Evolutionary conservation across 2,888 invertebrate genomes (phyloP).

Genomic region (Apoda limacodes): DNA sequence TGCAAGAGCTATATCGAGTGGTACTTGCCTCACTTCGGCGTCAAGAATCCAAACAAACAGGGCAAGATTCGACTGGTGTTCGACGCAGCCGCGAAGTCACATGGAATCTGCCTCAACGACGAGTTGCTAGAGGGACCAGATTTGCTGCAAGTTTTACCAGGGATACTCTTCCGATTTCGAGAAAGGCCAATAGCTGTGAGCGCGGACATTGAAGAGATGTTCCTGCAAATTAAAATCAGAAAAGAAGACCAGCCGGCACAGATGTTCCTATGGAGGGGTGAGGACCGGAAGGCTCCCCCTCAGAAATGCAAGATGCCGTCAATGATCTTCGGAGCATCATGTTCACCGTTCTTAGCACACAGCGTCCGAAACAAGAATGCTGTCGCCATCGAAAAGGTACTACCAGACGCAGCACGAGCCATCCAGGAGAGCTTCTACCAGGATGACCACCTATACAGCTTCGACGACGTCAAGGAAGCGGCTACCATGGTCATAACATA

Average conservation of each 20-base stretch:
- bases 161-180: slow-evolving; percentile 32
- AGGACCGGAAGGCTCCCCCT: background rate
- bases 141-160: slow-evolving; percentile 23
- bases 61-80: slow-evolving; percentile 19
- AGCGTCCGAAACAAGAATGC: slow-evolving; percentile 17
- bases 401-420: no score
- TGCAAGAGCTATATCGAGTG: no score
- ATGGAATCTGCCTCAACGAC: slow-evolving; percentile 19
- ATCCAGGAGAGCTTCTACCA: slow-evolving; percentile 5
- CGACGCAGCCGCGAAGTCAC: slow-evolving; percentile 15
- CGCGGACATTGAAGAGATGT: slow-evolving; percentile 18
- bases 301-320: slow-evolving; percentile 15
- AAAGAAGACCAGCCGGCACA: slow-evolving; percentile 14
- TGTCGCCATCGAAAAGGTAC: slow-evolving; percentile 1
- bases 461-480: slow-evolving; percentile 4
- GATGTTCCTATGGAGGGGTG: slow-evolving; percentile 2
- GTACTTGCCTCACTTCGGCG: background rate
- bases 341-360: slow-evolving; percentile 16
- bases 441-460: slow-evolving; percentile 7
- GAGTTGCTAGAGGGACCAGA: slow-evolving; percentile 18
- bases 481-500: slow-evolving; percentile 3
- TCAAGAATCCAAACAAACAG: background rate
- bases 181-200: slow-evolving; percentile 26
- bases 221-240: slow-evolving; percentile 13
- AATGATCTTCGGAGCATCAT: slow-evolving; percentile 12